These are phyloP conservation scores for Drosophila algonquin DNA, from an alignment of 2,888 invertebrate genomes.

Conservation along the genomic window DNA sequence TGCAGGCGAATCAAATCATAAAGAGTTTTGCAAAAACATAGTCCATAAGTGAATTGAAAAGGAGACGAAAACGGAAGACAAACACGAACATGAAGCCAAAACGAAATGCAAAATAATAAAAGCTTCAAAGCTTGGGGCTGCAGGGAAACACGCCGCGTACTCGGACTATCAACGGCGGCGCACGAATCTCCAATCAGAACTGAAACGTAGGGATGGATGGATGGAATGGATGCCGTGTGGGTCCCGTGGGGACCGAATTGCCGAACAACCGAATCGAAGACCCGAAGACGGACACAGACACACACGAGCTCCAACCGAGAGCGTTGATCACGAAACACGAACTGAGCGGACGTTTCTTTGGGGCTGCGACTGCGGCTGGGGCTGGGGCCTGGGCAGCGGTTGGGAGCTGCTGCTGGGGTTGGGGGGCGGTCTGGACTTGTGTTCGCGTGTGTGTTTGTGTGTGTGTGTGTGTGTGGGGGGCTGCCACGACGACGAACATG, in stretches of 20 bases:
- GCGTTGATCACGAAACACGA: conserved; percentile 47
- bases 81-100: conserved; percentile 29
- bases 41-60: neutral
- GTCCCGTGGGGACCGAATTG: conserved; percentile 67
- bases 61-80: conserved; percentile 30
- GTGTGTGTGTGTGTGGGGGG: conserved; percentile 43
- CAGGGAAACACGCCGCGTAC: conserved; percentile 71
- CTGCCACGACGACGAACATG: conserved; percentile 69
- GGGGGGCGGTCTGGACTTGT: conserved; percentile 6
- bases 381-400: conserved; percentile 43
- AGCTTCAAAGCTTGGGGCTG: conserved; percentile 62
- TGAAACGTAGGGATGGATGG: conserved; percentile 82
- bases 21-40: conserved; percentile 14
- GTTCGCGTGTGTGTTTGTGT: conserved; percentile 29
- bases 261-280: conserved; percentile 58
- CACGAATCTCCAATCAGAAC: conserved; percentile 82
- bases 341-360: conserved; percentile 38
- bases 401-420: conserved; percentile 23
- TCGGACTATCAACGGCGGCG: conserved; percentile 72
- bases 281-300: conserved; percentile 24
- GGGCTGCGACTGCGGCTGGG: neutral
- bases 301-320: conserved; percentile 34
- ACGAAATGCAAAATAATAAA: conserved; percentile 52
- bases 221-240: conserved; percentile 80
- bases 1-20: conserved; percentile 20